Evolutionary conservation across 2,888 invertebrate genomes (phyloP).

Genomic region (Andrena marginata): DNA sequence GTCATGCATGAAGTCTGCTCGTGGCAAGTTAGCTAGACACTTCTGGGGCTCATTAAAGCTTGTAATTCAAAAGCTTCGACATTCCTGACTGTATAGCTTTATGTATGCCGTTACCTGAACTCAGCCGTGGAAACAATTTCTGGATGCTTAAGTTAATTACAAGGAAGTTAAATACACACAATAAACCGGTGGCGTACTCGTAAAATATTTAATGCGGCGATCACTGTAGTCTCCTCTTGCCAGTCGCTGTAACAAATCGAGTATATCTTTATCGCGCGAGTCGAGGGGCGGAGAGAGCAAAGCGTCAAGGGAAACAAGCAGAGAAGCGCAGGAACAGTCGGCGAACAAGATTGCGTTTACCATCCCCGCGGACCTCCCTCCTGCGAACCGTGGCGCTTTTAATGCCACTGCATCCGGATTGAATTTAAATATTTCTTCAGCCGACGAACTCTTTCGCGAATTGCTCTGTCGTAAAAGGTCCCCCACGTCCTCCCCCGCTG

Average conservation of each 20-base stretch:
- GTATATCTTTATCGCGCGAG: slow-evolving; percentile 47
- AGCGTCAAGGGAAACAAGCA: slow-evolving; percentile 38
- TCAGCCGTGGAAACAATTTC: background rate
- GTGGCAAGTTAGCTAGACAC: too few relatives aligned
- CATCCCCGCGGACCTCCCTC: slow-evolving; percentile 24
- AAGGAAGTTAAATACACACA: slow-evolving; percentile 45
- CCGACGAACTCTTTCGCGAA: slow-evolving; percentile 72
- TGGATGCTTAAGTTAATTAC: slow-evolving; percentile 33
- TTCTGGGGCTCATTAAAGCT: too few relatives aligned
- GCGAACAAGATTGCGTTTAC: slow-evolving; percentile 60
- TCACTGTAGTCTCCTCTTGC: slow-evolving; percentile 4
- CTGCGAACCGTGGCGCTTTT: slow-evolving; percentile 51
- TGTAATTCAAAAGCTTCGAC: too few relatives aligned
- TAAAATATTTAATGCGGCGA: slow-evolving; percentile 60
- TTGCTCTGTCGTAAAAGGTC: slow-evolving; percentile 65
- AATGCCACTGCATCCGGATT: slow-evolving; percentile 66
- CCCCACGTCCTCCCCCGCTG: background rate
- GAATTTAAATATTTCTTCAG: slow-evolving; percentile 74
- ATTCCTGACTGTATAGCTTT: background rate
- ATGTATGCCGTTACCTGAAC: background rate
- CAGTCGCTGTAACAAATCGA: slow-evolving; percentile 41
- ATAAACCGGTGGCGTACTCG: slow-evolving; percentile 67
- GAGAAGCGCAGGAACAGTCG: slow-evolving; percentile 5
- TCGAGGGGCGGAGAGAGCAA: slow-evolving; percentile 50
- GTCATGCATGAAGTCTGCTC: too few relatives aligned